Base-by-base conservation (phyloP, 2,888 invertebrate genomes). In the Pachycephus smyrnensis region DNA sequence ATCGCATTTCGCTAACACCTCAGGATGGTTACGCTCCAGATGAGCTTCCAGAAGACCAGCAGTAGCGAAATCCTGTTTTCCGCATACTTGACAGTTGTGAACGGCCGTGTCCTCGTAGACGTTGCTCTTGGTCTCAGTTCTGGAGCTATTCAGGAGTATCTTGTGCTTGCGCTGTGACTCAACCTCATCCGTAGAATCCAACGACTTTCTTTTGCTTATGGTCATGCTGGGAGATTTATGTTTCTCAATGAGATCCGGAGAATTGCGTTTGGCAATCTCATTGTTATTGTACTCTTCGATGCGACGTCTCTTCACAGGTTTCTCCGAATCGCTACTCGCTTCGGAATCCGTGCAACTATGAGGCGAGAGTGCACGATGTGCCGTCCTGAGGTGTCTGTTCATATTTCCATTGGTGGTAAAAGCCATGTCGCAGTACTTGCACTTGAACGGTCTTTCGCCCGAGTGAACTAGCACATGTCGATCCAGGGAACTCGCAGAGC, bases 321-420 rank as follows among this genome's bases (percentile, higher is more conserved):
- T 87, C 76, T 89, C 90, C 35, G 89, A 90, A 78, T 90, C 90
- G 80, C 87, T 86, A 85, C 88, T 89, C 76, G 75, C 88, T 30
- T 89, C 90, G 11, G 89, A 89, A 76, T 90, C 90, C 4, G 89
- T 90, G 79, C 84, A 88, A 73, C 89, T 89, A 80, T 87, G 85
- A 1, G 88, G 85, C 37, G 88, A 85, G 1, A 80, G 77, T 6
- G 84, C 80, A 9, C 89, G 82, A 79, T 91, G 91, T 11, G 89
- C 89, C 3, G 95, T 96, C 80, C 96, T 93, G 93, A 96, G 94
- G 90, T 97, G 97, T 69, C 96, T 93, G 89, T 96, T 96, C 96
- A 97, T 96, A 91, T 96, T 97, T 36, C 96, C 96, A 90, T 96
- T 97, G 23, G 96, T 96, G 68, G 96, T 96, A 91, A 97, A 97